Evolutionary conservation across 1,140 invertebrate species (phyloP), one percentile per base, ranked within the genome.

Genomic region (Chionoecetes opilio): DNA sequence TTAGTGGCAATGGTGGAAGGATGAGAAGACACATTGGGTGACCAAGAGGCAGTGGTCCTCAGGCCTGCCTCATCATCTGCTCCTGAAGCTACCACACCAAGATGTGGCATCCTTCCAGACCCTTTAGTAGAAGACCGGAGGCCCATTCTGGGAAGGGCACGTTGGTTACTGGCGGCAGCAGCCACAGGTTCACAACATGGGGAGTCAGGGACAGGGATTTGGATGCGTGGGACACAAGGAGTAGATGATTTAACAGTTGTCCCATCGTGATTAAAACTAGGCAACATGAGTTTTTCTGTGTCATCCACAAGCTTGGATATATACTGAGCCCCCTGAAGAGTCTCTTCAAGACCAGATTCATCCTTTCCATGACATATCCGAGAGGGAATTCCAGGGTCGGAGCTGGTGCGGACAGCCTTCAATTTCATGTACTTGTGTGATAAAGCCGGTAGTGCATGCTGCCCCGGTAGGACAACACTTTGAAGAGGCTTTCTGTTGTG

Each of bases 61-160:
- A 31, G 14, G 21, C 14, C 29, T 85, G 29, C 11, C 82, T 32
- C 35, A 3, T 21, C 26, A 31, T 88, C 35, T 88, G 29, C 29
- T 88, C 35, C 9, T 17, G 26, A 31, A 31, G 9, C 86, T 34
- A 34, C 26, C 86, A 53, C 46, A 3, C 46, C 46, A 53, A 53
- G 9, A 14, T 53, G 34, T 93, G 91, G 29, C 35, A 37, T 26
- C 86, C 41, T 87, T 31, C 11, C n/a, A 86, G 86, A 87, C 21
- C 86, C 41, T 29, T 53, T 53, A 53, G 46, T 53, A 17, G 38
- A 53, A 53, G 88, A 90, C 46, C 29, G n/a, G 17, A 91, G 26
- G n/a, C 91, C 91, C 91, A 92, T 92, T 82, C 75, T 92, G 31
- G 91, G 91, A n/a, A 38, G 75, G 35, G 91, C 2, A 29, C 90